Evolutionary conservation across 1,140 invertebrate species (phyloP).

Genomic region (Thaumatotibia leucotreta): DNA sequence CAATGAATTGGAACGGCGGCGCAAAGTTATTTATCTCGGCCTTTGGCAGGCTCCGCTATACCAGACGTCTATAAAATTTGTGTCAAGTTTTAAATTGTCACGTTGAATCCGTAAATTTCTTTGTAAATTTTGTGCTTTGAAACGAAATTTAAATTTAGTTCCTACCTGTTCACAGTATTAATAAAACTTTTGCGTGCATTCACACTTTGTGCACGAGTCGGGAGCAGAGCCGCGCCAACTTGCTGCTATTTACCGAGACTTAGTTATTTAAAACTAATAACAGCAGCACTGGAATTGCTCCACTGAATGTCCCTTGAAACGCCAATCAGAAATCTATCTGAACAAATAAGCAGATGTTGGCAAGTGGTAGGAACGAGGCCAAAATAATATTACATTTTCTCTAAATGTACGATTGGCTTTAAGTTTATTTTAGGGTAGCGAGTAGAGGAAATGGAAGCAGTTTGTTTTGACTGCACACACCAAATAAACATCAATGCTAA

Average conservation of each 20-base stretch:
- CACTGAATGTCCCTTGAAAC: not conserved
- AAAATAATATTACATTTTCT: conserved; percentile 6
- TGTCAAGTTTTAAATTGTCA: conserved; percentile 12
- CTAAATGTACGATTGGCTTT: not conserved
- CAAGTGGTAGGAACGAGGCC: not conserved
- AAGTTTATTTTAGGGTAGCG: conserved; percentile 12
- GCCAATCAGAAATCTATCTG: not conserved
- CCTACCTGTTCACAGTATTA: conserved; percentile 23
- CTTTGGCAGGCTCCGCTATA: not conserved
- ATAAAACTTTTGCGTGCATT: conserved; percentile 33
- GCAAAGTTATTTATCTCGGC: conserved; percentile 11
- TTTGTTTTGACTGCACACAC: conserved; percentile 52
- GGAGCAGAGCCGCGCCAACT: conserved; percentile 18
- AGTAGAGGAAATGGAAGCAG: conserved; percentile 13
- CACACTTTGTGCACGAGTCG: conserved; percentile 14
- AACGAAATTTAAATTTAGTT: conserved; percentile 19
- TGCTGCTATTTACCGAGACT: conserved; percentile 20
- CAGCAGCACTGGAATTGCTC: not conserved
- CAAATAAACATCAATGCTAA: conserved; percentile 57
- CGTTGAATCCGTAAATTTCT: conserved; percentile 5
- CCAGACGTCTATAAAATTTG: conserved; percentile 11
- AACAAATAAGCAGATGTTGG: not conserved
- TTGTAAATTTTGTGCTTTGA: conserved; percentile 12
- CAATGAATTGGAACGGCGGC: conserved; percentile 5
- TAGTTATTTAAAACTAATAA: conserved; percentile 20